Base-by-base conservation (phyloP, 2,113 vertebrate species). In the Dolichotis patagonum region DNA sequence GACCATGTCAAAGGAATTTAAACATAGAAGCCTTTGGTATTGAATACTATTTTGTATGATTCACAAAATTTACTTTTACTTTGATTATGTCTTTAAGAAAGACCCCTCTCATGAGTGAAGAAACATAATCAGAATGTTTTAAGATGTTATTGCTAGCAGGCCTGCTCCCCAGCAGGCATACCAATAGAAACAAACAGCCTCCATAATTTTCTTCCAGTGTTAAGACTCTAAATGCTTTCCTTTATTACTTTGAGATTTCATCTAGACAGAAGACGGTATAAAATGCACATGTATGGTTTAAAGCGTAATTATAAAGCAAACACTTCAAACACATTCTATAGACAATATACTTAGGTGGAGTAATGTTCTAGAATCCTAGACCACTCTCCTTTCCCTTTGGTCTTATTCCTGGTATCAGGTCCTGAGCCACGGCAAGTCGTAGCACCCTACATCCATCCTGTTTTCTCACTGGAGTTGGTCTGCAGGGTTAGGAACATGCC, bases 11-110 rank as follows among this genome's bases (percentile, higher is more conserved):
- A 5, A 94, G 80, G 67, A 83, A 30, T 75, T 90, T 69, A 88
- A 85, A 19, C 14, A 56, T 0, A 75, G 43, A 93, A 75, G 67
- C 17, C 71, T 93, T 38, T 69, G 60, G 26, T 43, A 65, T 58
- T 83, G 43, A 41, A 85, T 35, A 83, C 28, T 43, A 60, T 26
- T 88, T 38, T 69, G n/a, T 81, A 17, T 75, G 38, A 90, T 30
- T 69, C 20, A 69, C 17, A 65, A 75, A 62, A 41, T 63, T 22
- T 56, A 52, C 41, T 58, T 17, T 56, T 67, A 43, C 91, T 90
- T 65, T 71, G 52, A 85, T 43, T 84, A 96, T 89, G 56, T 63
- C 49, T 88, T 88, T 60, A 85, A 35, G 52, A 94, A 94, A 92
- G 85, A 92, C 7, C 17, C 52, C 28, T 94, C 16, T 82, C 71